A percentile compares a stretch with the other conserved stretches of the same genome.
Evolutionary conservation across 2,113 vertebrate genomes (phyloP).

Genomic region (Silurus glanis): DNA sequence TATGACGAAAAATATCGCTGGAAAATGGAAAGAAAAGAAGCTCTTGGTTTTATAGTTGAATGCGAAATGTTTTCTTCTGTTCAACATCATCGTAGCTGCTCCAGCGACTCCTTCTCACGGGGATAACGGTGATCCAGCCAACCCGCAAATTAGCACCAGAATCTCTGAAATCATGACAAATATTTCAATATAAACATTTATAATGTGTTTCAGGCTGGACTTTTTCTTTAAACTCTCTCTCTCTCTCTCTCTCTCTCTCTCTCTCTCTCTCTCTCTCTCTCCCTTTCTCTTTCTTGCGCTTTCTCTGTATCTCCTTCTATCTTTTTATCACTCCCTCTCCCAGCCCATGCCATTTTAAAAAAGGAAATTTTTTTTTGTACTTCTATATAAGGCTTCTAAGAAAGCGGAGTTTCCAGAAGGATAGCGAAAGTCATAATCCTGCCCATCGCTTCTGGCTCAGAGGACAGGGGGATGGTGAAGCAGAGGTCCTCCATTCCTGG

Average conservation of each 20-base stretch:
- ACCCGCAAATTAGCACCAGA: not conserved
- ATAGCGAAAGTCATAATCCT: slow-evolving; percentile 42
- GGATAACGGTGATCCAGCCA: not conserved
- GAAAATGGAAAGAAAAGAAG: not conserved
- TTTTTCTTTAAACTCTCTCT: not conserved
- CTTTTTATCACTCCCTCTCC: slow-evolving; percentile 25
- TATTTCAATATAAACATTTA: not conserved
- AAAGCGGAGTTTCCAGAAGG: slow-evolving; percentile 46
- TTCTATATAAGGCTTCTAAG: slow-evolving; percentile 58
- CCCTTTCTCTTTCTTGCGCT: not conserved
- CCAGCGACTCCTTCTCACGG: not conserved
- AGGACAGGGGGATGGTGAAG: slow-evolving; percentile 12
- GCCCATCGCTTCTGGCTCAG: slow-evolving; percentile 36
- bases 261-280: not conserved
- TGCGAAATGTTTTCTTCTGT: not conserved
- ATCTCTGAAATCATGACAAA: not conserved
- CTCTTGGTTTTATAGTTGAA: not conserved
- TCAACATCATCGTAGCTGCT: not conserved
- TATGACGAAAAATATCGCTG: not conserved
- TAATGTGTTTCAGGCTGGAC: slow-evolving; percentile 1
- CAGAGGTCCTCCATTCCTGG: slow-evolving; percentile 21
- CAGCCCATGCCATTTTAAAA: slow-evolving; percentile 60
- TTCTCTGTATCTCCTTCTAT: not conserved
- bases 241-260: slow-evolving; percentile 24
- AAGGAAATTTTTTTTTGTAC: slow-evolving; percentile 42